Base-by-base conservation (phyloP, 1,140 invertebrate genomes). In the Mylabris phalerata region DNA sequence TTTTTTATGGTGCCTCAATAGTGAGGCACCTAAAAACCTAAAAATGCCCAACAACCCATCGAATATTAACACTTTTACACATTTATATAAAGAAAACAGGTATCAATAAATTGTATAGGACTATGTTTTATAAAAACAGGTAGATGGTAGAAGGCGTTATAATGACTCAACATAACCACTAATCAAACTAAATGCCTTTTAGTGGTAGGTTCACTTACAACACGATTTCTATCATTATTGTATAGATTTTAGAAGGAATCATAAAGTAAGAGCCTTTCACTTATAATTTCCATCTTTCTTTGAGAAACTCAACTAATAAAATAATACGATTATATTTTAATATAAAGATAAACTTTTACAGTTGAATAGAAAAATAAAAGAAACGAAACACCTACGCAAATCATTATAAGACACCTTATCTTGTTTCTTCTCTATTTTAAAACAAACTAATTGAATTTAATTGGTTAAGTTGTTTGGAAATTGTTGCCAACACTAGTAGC, bases 151-250 rank as follows among this genome's bases (percentile, higher is more conserved):
- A 54, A 54, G 51, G 51, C 51, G 51, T 54, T 54, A 54, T 54
- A 54, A 54, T 54, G 51, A 54, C 42, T 54, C 51, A 11, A 42
- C 51, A 54, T 45, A 54, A 54, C 51, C 51, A 54, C 51, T 54
- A 54, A 54, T 54, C 51, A 54, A 54, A 54, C 51, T 54, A 54
- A 54, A 54, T 54, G 51, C 51, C 51, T 54, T 54, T 54, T 54
- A 54, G 51, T 54, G 51, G 51, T 54, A 38, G 51, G 51, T 24
- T 54, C 51, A 45, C n/a, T 54, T 54, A 38, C 51, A 46, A 26
- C 11, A 26, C 9, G 24, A 25, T 32, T 26, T 48, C 47, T 11
- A 52, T 32, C n/a, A 54, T 54, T 42, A 54, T 54, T 25, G 50
- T 41, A 42, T 38, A 26, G 19, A 27, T 26, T 52, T 54, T 25